phyloP scores from a whole-genome alignment of 1,140 invertebrate genomes.

The Pachypsylla venusta region DNA sequence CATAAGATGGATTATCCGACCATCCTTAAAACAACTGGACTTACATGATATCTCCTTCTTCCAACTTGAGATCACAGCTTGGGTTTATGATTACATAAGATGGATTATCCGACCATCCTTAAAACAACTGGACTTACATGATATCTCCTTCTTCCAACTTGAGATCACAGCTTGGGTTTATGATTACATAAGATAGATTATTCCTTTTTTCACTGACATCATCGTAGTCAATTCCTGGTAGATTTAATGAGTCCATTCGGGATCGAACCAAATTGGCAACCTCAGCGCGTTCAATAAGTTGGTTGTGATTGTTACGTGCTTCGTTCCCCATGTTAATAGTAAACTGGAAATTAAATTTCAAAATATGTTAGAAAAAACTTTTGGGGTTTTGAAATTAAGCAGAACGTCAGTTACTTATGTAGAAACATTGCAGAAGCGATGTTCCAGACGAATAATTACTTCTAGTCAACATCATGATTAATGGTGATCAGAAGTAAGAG shows the following conservation, averaged over 20 bases:
- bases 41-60: constrained; percentile 92
- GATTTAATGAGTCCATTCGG: constrained; percentile 80
- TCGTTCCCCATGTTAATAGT: constrained; percentile 66
- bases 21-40: no score
- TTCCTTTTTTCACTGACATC: constrained; percentile 83
- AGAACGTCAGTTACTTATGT: not conserved
- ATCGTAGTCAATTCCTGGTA: constrained; percentile 79
- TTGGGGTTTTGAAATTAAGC: no score
- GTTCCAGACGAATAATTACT: no score
- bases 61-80: constrained; percentile 87
- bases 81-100: constrained; percentile 99
- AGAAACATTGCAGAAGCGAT: not conserved
- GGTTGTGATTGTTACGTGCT: constrained; percentile 66
- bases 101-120: constrained; percentile 68
- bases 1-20: no score
- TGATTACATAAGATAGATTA: constrained; percentile 92
- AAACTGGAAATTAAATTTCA: constrained; percentile 46
- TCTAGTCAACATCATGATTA: no score
- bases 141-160: constrained; percentile 93
- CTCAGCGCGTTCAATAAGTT: constrained; percentile 85
- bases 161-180: constrained; percentile 94
- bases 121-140: constrained; percentile 53
- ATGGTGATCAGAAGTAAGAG: no score
- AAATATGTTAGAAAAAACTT: no score
- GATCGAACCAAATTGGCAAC: constrained; percentile 87